Conservation (phyloP, 2,888 invertebrate genomes). For the Cremastobaeus sp. region DNA sequence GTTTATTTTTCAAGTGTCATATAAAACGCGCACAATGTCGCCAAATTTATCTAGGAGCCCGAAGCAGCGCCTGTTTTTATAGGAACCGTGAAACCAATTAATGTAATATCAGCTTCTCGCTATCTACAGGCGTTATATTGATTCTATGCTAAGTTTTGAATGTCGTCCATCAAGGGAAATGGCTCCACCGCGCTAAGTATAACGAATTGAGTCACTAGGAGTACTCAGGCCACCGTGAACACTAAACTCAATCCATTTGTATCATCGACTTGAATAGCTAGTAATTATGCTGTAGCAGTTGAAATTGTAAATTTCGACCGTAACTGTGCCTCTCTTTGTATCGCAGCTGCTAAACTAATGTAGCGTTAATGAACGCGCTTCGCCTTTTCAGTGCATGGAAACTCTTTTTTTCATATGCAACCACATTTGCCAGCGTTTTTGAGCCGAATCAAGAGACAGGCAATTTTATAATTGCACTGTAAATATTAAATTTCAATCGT, state of each 20-base stretch:
- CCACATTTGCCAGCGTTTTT: too few relatives aligned
- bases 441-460: too few relatives aligned
- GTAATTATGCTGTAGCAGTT: conserved; percentile 51
- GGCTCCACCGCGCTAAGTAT: conserved; percentile 53
- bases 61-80: too few relatives aligned
- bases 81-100: conserved; percentile 51
- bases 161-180: conserved; percentile 55
- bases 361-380: not conserved
- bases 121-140: conserved; percentile 35
- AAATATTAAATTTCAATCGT: too few relatives aligned
- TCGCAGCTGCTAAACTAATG: conserved; percentile 13
- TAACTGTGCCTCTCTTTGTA: conserved; percentile 36
- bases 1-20: too few relatives aligned
- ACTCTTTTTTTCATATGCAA: too few relatives aligned
- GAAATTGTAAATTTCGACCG: conserved; percentile 39
- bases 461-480: too few relatives aligned
- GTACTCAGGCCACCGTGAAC: conserved; percentile 58
- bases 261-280: conserved; percentile 55
- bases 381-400: too few relatives aligned
- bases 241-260: conserved; percentile 62
- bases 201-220: conserved; percentile 53
- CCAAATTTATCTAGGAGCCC: too few relatives aligned
- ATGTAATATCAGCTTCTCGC: conserved; percentile 45
- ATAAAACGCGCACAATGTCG: too few relatives aligned
- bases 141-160: conserved; percentile 49